These are phyloP conservation scores for Gambusia yucatana DNA, from an alignment of 2,797 vertebrate species.

Conservation along the genomic window DNA sequence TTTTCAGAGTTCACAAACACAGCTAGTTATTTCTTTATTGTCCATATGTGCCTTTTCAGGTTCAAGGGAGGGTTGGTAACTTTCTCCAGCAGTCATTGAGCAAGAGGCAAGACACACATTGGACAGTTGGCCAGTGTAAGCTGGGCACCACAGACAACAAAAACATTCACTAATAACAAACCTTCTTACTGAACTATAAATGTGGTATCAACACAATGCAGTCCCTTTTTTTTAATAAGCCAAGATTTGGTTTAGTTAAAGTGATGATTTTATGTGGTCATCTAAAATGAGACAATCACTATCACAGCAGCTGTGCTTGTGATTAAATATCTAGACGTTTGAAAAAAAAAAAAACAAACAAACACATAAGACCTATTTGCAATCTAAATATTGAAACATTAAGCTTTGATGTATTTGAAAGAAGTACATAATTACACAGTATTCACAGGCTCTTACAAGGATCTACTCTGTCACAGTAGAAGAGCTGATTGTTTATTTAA, in stretches of 20 bases:
- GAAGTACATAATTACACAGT: neutral
- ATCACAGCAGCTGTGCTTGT: neutral
- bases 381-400: neutral
- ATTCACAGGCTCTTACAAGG: neutral
- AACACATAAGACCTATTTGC: neutral
- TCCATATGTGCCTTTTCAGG: neutral
- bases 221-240: neutral
- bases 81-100: neutral
- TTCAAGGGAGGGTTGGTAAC: neutral
- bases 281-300: neutral
- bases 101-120: neutral
- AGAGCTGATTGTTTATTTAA: slow-evolving; percentile 2
- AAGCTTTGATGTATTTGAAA: neutral
- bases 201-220: neutral
- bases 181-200: neutral
- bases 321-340: neutral
- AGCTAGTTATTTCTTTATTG: neutral
- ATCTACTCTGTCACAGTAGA: neutral
- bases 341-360: neutral
- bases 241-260: neutral
- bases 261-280: neutral
- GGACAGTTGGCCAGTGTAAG: neutral
- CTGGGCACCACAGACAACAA: neutral
- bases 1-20: neutral
- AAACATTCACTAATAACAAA: neutral